Conservation (phyloP, 2,888 invertebrate genomes). For the Celastrina argiolus region DNA sequence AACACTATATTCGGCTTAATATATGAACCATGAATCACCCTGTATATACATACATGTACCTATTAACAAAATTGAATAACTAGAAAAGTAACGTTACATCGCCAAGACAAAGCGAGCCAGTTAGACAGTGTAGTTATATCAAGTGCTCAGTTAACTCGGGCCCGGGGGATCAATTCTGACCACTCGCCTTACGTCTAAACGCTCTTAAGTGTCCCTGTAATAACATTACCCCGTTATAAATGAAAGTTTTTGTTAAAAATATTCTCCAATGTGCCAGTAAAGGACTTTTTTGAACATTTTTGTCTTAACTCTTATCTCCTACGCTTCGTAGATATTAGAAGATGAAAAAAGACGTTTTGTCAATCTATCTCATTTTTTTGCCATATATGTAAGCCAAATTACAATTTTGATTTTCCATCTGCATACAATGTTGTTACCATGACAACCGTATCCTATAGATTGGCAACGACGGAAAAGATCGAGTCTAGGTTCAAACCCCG, state of each 20-base stretch:
- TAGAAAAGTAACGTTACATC: neutral
- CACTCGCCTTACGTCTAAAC: constrained; percentile 17
- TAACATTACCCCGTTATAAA: constrained; percentile 18
- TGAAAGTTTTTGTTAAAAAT: constrained; percentile 8
- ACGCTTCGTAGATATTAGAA: neutral
- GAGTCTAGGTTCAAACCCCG: no score
- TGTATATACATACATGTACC: neutral
- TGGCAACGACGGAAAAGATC: no score
- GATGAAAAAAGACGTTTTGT: no score
- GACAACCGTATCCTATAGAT: no score
- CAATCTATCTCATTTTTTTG: no score
- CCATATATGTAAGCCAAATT: no score
- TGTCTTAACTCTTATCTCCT: neutral
- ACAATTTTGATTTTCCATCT: no score
- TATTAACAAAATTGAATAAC: constrained; percentile 12
- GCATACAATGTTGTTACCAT: no score
- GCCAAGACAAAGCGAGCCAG: constrained; percentile 5
- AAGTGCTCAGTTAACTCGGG: constrained; percentile 13
- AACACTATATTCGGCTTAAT: no score
- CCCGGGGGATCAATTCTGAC: constrained; percentile 18
- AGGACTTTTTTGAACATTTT: neutral
- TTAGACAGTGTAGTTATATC: constrained; percentile 8
- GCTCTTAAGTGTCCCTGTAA: constrained; percentile 16
- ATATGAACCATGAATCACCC: no score
- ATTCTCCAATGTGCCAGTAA: neutral